A percentile compares a stretch with the other conserved stretches of the same genome.
These are phyloP conservation scores for Pachycephus smyrnensis DNA, from an alignment of 2,888 invertebrate species.

Conservation along the genomic window DNA sequence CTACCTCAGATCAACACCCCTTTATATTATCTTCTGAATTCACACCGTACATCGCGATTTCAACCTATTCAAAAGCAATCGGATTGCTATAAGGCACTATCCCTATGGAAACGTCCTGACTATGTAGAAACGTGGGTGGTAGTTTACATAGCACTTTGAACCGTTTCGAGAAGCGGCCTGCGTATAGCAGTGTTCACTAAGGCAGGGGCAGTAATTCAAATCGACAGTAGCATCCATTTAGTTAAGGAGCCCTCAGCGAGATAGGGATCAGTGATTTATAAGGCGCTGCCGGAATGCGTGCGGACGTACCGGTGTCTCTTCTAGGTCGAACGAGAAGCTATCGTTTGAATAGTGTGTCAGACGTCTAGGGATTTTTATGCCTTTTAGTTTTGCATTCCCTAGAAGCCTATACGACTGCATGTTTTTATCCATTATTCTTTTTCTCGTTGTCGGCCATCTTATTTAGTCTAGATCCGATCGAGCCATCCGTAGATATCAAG, in stretches of 20 bases:
- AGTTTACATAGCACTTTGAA: conserved; percentile 48
- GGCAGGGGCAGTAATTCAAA: conserved; percentile 51
- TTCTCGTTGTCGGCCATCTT: neutral
- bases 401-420: neutral
- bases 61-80: neutral
- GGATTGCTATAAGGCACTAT: neutral
- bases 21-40: neutral
- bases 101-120: neutral
- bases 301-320: conserved; percentile 46
- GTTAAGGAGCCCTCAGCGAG: conserved; percentile 45
- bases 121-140: conserved; percentile 44
- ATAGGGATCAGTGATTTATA: conserved; percentile 54
- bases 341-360: neutral
- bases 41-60: neutral
- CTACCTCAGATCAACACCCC: neutral
- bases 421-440: neutral
- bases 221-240: conserved; percentile 55
- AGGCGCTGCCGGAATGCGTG: conserved; percentile 54
- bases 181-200: conserved; percentile 11
- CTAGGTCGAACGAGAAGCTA: conserved; percentile 9
- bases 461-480: neutral
- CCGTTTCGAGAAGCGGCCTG: conserved; percentile 27
- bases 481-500: neutral
- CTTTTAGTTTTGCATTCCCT: neutral
- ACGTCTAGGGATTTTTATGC: neutral